Evolutionary conservation across 2,888 invertebrate species (phyloP).

Genomic region (Rambutsinella grinnellia): DNA sequence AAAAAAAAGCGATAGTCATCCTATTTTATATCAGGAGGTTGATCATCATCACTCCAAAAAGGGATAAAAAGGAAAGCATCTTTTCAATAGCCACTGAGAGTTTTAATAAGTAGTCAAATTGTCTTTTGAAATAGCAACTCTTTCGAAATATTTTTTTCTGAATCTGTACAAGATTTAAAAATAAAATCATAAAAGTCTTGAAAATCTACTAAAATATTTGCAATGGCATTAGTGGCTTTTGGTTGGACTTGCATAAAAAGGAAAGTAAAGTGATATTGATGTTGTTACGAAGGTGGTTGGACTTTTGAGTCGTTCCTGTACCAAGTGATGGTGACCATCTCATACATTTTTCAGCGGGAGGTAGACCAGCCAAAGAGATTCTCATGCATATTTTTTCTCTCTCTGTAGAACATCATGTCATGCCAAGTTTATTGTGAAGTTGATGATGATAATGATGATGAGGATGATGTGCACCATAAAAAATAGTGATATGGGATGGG

Average conservation of each 20-base stretch:
- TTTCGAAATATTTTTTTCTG: too few relatives aligned
- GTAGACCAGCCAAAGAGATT: slow-evolving; percentile 17
- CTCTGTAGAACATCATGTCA: not conserved
- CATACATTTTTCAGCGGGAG: slow-evolving; percentile 31
- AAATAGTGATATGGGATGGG: too few relatives aligned
- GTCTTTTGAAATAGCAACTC: too few relatives aligned
- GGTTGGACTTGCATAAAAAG: not conserved
- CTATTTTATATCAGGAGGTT: slow-evolving; percentile 9
- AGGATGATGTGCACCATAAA: too few relatives aligned
- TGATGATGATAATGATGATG: not conserved
- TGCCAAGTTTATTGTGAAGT: not conserved
- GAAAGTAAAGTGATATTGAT: not conserved
- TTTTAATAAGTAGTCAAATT: too few relatives aligned
- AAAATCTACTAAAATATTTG: too few relatives aligned
- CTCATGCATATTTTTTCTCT: not conserved
- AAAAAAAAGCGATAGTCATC: slow-evolving; percentile 51
- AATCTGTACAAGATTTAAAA: too few relatives aligned
- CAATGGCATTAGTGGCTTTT: too few relatives aligned
- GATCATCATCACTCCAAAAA: too few relatives aligned
- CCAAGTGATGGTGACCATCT: slow-evolving; percentile 21
- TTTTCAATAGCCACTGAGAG: too few relatives aligned
- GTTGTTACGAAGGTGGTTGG: not conserved
- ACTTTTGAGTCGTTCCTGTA: not conserved
- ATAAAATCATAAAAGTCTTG: too few relatives aligned
- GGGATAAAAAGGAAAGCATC: too few relatives aligned